These are phyloP conservation scores for Amphiduros pacificus DNA, from an alignment of 2,888 invertebrate species.

Conservation along the genomic window DNA sequence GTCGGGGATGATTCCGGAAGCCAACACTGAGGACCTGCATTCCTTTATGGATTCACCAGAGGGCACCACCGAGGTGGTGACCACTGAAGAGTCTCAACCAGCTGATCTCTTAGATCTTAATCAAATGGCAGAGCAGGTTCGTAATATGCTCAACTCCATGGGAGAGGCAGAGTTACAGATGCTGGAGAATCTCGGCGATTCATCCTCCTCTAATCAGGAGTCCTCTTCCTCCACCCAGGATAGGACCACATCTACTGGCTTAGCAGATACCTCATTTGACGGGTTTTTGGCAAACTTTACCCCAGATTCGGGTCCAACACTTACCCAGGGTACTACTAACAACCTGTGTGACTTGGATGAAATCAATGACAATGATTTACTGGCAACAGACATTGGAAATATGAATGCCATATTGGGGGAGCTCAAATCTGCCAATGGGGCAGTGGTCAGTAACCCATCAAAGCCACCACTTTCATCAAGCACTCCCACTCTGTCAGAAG, in stretches of 20 bases:
- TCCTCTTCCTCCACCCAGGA: too few relatives aligned
- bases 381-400: slow-evolving; percentile 23
- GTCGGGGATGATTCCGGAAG: slow-evolving; percentile 9
- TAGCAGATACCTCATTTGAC: slow-evolving; percentile 11
- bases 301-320: background rate
- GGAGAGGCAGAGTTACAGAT: slow-evolving; percentile 24
- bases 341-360: slow-evolving; percentile 31
- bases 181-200: slow-evolving; percentile 17
- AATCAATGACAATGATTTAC: slow-evolving; percentile 32
- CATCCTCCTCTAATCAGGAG: background rate
- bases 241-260: too few relatives aligned
- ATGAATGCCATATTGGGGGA: slow-evolving; percentile 23
- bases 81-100: background rate
- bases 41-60: slow-evolving; percentile 33
- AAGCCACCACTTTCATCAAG: background rate
- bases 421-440: background rate
- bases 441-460: background rate
- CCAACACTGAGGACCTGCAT: slow-evolving; percentile 31
- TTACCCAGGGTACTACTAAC: background rate
- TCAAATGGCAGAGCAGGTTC: slow-evolving; percentile 28
- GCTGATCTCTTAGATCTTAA: slow-evolving; percentile 12
- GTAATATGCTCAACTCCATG: slow-evolving; percentile 26
- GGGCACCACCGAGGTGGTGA: slow-evolving; percentile 8
- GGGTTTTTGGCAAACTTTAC: slow-evolving; percentile 8
- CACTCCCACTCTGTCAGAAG: background rate